phyloP scores from a whole-genome alignment of 2,113 vertebrate genomes.

The Heterotilapia buettikoferi region DNA sequence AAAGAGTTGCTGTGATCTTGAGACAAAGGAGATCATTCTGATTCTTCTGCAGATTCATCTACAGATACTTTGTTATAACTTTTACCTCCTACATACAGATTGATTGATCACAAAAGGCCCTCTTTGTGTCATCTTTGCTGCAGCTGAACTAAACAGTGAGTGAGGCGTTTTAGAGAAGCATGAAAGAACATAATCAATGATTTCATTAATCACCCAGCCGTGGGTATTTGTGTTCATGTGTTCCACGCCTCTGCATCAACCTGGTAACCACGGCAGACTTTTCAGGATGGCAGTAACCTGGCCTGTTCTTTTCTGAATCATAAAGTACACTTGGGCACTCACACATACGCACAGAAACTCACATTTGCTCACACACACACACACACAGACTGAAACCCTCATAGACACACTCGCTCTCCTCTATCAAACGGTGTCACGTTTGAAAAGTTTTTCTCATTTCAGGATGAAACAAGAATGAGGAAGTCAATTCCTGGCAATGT shows the following conservation, averaged over 20 bases:
- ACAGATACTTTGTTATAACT: neutral
- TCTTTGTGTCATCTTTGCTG: neutral
- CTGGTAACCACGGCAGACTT: neutral
- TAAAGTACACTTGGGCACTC: neutral
- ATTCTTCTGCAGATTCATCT: neutral
- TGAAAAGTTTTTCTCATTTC: conserved; percentile 69
- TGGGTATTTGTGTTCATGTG: neutral
- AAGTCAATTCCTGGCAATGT: conserved; percentile 51
- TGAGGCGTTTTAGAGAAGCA: neutral
- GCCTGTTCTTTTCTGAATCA: neutral
- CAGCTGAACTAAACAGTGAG: neutral
- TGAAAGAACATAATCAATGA: neutral
- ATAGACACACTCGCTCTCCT: neutral
- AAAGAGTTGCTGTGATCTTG: neutral
- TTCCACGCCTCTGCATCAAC: neutral
- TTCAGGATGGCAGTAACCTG: neutral
- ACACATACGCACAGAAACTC: neutral
- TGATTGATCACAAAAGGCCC: neutral
- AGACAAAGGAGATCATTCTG: neutral
- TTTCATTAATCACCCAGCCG: neutral
- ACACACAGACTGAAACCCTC: neutral
- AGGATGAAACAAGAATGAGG: conserved; percentile 45
- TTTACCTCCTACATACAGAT: neutral
- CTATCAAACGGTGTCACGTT: conserved; percentile 56
- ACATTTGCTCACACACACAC: neutral